phyloP scores from a whole-genome alignment of 2,888 invertebrate genomes.

The Clepsis dumicolana region DNA sequence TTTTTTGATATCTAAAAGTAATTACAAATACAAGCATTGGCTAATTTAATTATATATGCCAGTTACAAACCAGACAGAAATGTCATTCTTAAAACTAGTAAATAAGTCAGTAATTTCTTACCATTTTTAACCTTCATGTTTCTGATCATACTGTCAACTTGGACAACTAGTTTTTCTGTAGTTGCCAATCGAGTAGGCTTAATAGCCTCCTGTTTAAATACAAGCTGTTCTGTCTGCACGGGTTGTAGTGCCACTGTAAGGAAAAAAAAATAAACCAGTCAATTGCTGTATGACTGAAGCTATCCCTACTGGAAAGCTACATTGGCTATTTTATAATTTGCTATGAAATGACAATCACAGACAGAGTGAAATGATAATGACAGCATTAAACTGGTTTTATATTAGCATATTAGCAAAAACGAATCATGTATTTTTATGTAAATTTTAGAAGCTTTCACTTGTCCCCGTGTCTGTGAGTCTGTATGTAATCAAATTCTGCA shows the following conservation, averaged over 20 bases:
- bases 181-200: not conserved
- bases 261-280: not conserved
- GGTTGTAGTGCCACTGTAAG: conserved; percentile 29
- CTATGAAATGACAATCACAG: no score
- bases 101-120: conserved; percentile 44
- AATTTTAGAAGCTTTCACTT: no score
- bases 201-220: not conserved
- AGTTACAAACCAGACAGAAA: not conserved
- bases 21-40: not conserved
- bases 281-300: not conserved
- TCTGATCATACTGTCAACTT: conserved; percentile 78
- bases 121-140: conserved; percentile 55
- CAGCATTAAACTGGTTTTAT: no score
- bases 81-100: no score
- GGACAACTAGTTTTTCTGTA: conserved; percentile 74
- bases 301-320: no score
- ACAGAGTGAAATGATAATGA: no score
- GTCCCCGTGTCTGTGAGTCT: no score
- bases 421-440: no score
- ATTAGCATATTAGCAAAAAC: no score
- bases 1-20: conserved; percentile 57
- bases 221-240: conserved; percentile 10
- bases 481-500: no score
- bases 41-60: not conserved
- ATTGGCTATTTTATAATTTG: no score